These are phyloP conservation scores for Meliscaeva auricollis DNA, from an alignment of 2,888 invertebrate genomes.

Conservation along the genomic window DNA sequence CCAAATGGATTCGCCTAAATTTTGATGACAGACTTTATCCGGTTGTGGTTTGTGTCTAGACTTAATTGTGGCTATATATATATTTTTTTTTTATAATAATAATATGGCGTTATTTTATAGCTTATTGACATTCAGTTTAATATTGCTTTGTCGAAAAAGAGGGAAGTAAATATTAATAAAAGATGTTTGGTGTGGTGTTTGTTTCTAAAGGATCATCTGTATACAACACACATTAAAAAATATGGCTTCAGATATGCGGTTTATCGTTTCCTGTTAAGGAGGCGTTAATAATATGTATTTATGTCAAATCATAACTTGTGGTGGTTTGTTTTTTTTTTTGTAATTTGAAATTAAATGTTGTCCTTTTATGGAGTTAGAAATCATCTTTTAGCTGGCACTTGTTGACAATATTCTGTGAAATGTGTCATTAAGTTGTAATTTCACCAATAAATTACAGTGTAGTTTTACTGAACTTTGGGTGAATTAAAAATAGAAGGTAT, in stretches of 20 bases:
- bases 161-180: constrained; percentile 32
- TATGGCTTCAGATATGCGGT: background rate
- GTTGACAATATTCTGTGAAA: background rate
- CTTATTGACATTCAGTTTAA: constrained; percentile 43
- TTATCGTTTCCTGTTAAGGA: constrained; percentile 13
- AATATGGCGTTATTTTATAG: constrained; percentile 36
- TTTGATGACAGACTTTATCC: constrained; percentile 24
- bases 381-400: constrained; percentile 12
- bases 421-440: no score
- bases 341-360: constrained; percentile 4
- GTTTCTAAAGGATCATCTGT: background rate
- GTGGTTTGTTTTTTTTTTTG: background rate
- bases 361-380: background rate
- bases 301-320: constrained; percentile 2
- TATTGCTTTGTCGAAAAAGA: background rate
- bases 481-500: no score
- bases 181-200: background rate
- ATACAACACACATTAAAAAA: constrained; percentile 17
- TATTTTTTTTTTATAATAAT: constrained; percentile 22
- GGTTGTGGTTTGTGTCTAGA: constrained; percentile 71
- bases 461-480: no score
- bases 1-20: constrained; percentile 3
- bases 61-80: constrained; percentile 53
- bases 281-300: constrained; percentile 28
- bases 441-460: no score